phyloP scores from a whole-genome alignment of 1,140 invertebrate genomes.

The Cotesia typhae region DNA sequence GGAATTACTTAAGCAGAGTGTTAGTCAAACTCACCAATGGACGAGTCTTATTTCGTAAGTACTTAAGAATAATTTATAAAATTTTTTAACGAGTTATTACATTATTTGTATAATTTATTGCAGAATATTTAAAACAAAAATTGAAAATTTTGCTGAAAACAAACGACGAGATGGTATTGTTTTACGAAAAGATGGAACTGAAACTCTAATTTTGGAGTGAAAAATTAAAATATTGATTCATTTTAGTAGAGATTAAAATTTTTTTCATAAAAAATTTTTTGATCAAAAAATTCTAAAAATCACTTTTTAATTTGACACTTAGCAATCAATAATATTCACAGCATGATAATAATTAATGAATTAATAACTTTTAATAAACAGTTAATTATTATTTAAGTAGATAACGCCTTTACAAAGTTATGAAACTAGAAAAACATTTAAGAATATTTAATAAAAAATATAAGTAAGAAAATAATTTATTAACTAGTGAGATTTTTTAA shows the following conservation, averaged over 20 bases:
- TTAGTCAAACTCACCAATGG: conserved; percentile 75
- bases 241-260: no score
- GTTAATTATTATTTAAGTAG: no score
- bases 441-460: conserved; percentile 19
- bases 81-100: not conserved
- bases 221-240: not conserved
- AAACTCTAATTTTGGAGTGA: conserved; percentile 64
- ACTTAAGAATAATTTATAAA: not conserved
- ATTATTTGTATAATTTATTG: conserved; percentile 38
- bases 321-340: no score
- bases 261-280: no score
- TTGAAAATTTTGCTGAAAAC: conserved; percentile 58
- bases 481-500: conserved; percentile 10
- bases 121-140: conserved; percentile 64
- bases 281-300: no score
- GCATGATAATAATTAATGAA: no score
- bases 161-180: conserved; percentile 61
- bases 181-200: conserved; percentile 60
- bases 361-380: no score
- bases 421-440: not conserved
- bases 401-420: no score
- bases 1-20: conserved; percentile 66
- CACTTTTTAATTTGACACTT: no score
- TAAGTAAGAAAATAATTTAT: conserved; percentile 7
- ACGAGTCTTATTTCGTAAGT: conserved; percentile 69